Evolutionary conservation across 1,140 invertebrate genomes (phyloP), one percentile per base, ranked within the genome.

Genomic region (Hyles vespertilio): DNA sequence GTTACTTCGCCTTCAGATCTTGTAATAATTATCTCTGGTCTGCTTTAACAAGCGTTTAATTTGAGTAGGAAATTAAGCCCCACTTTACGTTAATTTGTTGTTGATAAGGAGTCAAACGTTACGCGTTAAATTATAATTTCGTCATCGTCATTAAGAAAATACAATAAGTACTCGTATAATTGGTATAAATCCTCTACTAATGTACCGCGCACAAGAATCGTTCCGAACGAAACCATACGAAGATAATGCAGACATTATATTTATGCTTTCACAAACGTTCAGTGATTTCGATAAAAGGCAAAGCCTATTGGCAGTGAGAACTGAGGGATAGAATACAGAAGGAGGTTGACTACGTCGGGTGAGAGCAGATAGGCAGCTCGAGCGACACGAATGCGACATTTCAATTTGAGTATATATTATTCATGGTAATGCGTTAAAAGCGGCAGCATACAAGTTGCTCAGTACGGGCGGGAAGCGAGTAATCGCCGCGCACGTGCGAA

Each of bases 401-500:
- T 89, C 85, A 89, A 89, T 89, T 87, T 87, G 71, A 77, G 73
- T 73, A 83, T 89, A 87, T 87, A 84, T 87, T 89, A 89, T 87
- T 89, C 86, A 89, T 83, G 84, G 82, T 89, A 89, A 89, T 87
- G 81, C 82, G 82, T 86, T 89, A 87, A 89, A 87, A 89, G 84
- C 85, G 75, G 63, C 72, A 58, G 72, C 74, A 69, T 74, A 74
- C 79, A 77, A 79, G 74, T 83, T 74, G 74, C 71, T 77, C 58
- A 64, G 72, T 67, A 64, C 63, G 71, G 58, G 67, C 71, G 73
- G 64, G 66, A 66, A 68, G 70, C 77, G 76, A 79, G 79, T 82
- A 88, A 85, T 85, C 83, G 81, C 70, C 61, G 69, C 72, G 74
- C 74, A 82, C 82, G 77, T 85, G 76, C 74, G 65, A 70, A 64